These are phyloP conservation scores for Noctua janthina DNA, from an alignment of 2,888 invertebrate genomes.

Conservation along the genomic window DNA sequence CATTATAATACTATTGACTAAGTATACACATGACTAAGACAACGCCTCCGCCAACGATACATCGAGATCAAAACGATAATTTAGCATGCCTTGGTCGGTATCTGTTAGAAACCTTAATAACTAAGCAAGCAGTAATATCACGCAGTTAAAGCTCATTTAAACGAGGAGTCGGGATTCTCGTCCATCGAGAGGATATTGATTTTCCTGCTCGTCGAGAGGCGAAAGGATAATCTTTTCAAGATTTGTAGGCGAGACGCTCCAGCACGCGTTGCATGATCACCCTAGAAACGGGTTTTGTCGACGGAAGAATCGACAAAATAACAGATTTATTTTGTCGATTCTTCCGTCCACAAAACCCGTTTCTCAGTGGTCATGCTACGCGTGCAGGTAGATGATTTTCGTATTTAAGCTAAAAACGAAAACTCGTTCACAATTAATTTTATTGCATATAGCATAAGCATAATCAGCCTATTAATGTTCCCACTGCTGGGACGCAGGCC, in stretches of 20 bases:
- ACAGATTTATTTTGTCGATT: no score
- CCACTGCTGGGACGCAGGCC: no score
- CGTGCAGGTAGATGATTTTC: neutral
- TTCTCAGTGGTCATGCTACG: no score
- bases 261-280: no score
- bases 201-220: neutral
- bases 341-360: no score
- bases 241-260: neutral
- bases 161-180: neutral
- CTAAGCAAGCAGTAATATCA: neutral
- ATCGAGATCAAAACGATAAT: neutral
- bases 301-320: no score
- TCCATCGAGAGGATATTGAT: neutral
- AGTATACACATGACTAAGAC: neutral
- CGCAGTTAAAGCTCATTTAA: neutral
- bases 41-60: neutral
- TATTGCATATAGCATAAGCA: no score
- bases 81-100: neutral
- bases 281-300: no score
- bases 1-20: slow-evolving; percentile 22
- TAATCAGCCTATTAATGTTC: no score
- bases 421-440: neutral
- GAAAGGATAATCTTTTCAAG: neutral
- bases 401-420: neutral
- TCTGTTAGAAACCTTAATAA: neutral